phyloP scores from a whole-genome alignment of 2,888 invertebrate species.

The Hypsopygia costalis region DNA sequence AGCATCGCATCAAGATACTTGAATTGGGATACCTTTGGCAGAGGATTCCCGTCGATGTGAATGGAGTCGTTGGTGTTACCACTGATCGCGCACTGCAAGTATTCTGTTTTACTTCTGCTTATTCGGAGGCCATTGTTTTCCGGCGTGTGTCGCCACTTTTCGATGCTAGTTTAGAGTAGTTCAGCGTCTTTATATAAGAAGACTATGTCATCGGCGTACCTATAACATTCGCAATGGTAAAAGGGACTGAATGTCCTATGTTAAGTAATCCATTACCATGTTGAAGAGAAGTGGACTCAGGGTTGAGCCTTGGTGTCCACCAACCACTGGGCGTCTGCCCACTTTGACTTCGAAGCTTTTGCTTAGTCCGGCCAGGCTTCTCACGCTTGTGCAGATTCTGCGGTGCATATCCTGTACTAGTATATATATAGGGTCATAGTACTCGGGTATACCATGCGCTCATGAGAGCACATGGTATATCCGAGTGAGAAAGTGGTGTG shows the following conservation, averaged over 20 bases:
- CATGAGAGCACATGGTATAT: conserved; percentile 11
- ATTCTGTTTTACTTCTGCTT: not conserved
- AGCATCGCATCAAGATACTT: conserved; percentile 4
- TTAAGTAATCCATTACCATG: too few relatives aligned
- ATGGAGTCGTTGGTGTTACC: not conserved
- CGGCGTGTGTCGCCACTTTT: not conserved
- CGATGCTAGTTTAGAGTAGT: not conserved
- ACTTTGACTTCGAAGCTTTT: conserved; percentile 9
- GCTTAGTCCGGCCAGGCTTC: conserved; percentile 3
- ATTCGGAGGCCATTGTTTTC: not conserved
- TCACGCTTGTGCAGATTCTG: not conserved
- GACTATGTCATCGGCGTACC: conserved; percentile 14
- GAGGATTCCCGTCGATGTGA: conserved; percentile 4
- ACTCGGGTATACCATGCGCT: conserved; percentile 7
- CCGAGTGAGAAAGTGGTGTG: too few relatives aligned
- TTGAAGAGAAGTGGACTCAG: conserved; percentile 8
- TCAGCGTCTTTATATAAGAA: conserved; percentile 1
- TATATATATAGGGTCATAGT: not conserved
- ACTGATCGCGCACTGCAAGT: conserved; percentile 1
- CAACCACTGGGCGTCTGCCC: conserved; percentile 5
- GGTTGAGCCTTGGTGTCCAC: conserved; percentile 8
- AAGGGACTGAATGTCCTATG: too few relatives aligned
- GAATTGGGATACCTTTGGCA: conserved; percentile 4
- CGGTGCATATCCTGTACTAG: conserved; percentile 1
- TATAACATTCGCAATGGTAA: conserved; percentile 8